Conservation (phyloP, 2,113 vertebrate species). For the Cebus imitator region DNA sequence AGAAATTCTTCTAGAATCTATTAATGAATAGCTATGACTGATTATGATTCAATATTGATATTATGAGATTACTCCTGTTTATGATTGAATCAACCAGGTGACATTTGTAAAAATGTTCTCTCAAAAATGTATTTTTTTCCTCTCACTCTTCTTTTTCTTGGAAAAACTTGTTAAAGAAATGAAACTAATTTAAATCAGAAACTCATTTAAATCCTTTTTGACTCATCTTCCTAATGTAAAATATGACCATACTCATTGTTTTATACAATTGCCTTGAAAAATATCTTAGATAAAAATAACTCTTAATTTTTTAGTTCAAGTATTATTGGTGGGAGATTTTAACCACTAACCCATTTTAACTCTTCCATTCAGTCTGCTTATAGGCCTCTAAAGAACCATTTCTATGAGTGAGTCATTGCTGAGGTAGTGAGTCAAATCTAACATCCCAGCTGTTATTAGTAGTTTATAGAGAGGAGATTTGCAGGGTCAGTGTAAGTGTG, state of each 20-base stretch:
- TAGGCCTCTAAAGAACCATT: neutral
- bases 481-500: neutral
- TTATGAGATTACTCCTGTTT: neutral
- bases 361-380: neutral
- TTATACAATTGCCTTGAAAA: slow-evolving; percentile 6
- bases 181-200: neutral
- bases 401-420: neutral
- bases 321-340: neutral
- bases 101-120: neutral
- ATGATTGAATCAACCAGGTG: neutral
- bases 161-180: neutral
- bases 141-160: neutral
- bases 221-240: neutral
- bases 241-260: neutral
- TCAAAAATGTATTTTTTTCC: neutral
- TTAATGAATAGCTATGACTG: neutral
- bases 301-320: neutral
- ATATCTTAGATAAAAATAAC: slow-evolving; percentile 13
- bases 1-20: neutral
- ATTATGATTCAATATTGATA: neutral
- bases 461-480: neutral
- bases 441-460: neutral
- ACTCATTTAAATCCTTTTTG: neutral
- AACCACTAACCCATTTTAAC: neutral
- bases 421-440: neutral